These are phyloP conservation scores for Aelia acuminata DNA, from an alignment of 2,888 invertebrate species.

Conservation along the genomic window DNA sequence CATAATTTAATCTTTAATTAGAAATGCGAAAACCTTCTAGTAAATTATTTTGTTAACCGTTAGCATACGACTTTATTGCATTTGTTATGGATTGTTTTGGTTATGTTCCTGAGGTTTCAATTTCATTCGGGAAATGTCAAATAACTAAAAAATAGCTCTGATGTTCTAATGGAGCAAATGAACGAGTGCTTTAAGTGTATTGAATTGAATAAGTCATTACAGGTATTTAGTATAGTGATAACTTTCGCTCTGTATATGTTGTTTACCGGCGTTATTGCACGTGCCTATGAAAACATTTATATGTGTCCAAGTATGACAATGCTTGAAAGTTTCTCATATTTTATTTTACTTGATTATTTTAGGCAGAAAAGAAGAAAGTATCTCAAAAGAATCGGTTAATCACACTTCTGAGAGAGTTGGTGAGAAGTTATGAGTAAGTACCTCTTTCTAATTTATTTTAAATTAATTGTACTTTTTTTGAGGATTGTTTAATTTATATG, in stretches of 20 bases:
- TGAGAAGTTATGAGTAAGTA: conserved; percentile 41
- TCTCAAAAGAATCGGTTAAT: conserved; percentile 43
- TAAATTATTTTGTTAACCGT: background rate
- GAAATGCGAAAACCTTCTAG: background rate
- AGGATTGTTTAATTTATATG: background rate
- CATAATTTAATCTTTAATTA: background rate
- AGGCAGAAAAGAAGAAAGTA: conserved; percentile 41
- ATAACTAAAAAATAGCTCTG: background rate
- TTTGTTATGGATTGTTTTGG: conserved; percentile 12
- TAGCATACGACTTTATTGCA: conserved; percentile 1
- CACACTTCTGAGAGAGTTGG: background rate
- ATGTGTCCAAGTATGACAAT: background rate
- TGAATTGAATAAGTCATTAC: conserved; percentile 29
- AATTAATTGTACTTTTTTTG: background rate
- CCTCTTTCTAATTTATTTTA: background rate
- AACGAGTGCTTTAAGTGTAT: background rate
- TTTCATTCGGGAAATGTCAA: background rate
- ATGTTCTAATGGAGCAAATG: background rate
- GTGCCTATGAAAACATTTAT: background rate
- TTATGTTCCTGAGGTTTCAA: conserved; percentile 9
- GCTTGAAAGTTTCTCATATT: background rate
- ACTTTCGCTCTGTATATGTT: background rate
- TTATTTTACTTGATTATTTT: background rate
- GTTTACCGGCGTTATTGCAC: conserved; percentile 5
- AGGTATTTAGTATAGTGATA: background rate